phyloP scores from a whole-genome alignment of 2,113 vertebrate genomes.

The Australoheros scitulus region DNA sequence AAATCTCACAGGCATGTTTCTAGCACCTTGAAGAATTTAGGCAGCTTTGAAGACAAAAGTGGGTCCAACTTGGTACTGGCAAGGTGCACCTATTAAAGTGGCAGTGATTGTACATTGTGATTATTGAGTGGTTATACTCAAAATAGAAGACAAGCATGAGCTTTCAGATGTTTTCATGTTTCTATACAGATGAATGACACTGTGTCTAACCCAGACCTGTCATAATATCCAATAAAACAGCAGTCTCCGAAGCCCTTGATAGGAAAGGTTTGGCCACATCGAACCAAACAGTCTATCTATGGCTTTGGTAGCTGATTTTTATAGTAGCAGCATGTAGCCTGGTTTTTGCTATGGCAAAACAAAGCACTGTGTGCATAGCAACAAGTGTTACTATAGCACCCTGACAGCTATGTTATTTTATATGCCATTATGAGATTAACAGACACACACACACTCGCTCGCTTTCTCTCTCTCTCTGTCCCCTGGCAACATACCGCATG shows the following conservation, averaged over 20 bases:
- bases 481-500: conserved; percentile 81
- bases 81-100: not conserved
- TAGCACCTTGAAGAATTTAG: not conserved
- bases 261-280: conserved; percentile 29
- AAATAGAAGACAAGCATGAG: conserved; percentile 11
- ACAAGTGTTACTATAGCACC: conserved; percentile 45
- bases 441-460: not conserved
- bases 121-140: not conserved
- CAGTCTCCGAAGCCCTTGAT: conserved; percentile 51
- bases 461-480: conserved; percentile 14
- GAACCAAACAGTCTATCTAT: conserved; percentile 56
- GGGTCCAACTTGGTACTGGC: not conserved
- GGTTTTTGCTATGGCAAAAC: conserved; percentile 42
- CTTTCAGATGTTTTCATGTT: conserved; percentile 22
- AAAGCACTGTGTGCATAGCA: conserved; percentile 64
- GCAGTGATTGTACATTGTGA: not conserved
- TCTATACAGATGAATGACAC: not conserved
- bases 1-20: too few species aligned
- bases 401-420: conserved; percentile 45
- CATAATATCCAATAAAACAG: conserved; percentile 3
- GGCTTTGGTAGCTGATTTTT: conserved; percentile 39
- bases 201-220: conserved; percentile 65
- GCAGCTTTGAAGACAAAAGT: not conserved
- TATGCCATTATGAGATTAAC: conserved; percentile 44
- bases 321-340: conserved; percentile 35